Percentiles rank a stretch among this genome's conserved stretches.
phyloP scores from a whole-genome alignment of 1,140 invertebrate species.

The Chironomus tepperi region DNA sequence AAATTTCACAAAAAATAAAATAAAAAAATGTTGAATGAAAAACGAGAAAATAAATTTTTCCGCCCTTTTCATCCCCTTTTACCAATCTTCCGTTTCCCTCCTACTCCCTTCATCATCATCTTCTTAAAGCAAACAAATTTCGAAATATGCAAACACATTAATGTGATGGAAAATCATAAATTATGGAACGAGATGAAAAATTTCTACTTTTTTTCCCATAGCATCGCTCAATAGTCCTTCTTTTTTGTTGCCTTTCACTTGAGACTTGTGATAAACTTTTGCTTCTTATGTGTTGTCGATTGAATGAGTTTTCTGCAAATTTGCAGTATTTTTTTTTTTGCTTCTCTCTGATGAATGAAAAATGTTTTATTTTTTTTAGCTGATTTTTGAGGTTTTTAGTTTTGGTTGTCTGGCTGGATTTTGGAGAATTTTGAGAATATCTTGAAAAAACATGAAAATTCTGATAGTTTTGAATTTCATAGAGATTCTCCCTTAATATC shows the following conservation, averaged over 20 bases:
- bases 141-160: slow-evolving; percentile 22
- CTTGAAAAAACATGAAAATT: no score
- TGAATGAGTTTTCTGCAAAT: slow-evolving; percentile 8
- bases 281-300: background rate
- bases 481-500: no score
- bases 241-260: background rate
- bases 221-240: background rate
- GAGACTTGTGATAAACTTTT: background rate
- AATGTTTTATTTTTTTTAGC: no score
- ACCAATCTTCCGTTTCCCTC: background rate
- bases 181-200: background rate
- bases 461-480: no score
- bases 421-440: no score
- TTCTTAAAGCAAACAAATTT: background rate
- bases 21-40: no score
- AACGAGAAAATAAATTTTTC: background rate
- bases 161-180: slow-evolving; percentile 23
- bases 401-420: no score
- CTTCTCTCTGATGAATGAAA: background rate
- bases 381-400: no score
- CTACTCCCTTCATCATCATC: background rate
- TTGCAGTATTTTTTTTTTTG: background rate
- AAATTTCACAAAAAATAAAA: background rate
- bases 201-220: background rate
- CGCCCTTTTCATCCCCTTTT: background rate